phyloP scores from a whole-genome alignment of 1,140 invertebrate genomes.

The Lordiphosa collinella region DNA sequence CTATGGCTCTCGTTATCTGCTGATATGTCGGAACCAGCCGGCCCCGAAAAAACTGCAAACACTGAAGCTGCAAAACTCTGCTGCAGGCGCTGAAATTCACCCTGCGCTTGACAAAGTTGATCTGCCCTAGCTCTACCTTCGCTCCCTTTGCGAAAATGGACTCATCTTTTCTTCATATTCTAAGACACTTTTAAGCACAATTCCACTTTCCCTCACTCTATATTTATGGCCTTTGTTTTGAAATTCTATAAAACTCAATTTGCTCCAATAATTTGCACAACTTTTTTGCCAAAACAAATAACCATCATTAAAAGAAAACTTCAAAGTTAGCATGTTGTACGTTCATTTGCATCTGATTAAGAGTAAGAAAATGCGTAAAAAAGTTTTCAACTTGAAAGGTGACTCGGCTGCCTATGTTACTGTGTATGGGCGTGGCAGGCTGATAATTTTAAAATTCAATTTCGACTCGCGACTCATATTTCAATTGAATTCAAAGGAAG shows the following conservation, averaged over 20 bases:
- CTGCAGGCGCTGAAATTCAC: too few species aligned
- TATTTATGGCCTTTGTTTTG: not conserved
- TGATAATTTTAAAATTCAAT: constrained; percentile 56
- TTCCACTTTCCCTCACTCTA: not conserved
- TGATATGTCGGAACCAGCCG: too few species aligned
- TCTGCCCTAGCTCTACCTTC: too few species aligned
- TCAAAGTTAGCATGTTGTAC: constrained; percentile 15
- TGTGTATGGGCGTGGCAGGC: constrained; percentile 5
- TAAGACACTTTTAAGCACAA: not conserved
- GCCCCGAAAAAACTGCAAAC: too few species aligned
- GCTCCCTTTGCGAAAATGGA: too few species aligned
- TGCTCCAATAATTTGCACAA: constrained; percentile 31
- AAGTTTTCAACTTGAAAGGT: constrained; percentile 8
- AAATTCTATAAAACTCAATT: constrained; percentile 45
- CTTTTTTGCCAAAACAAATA: constrained; percentile 34
- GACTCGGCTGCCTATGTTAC: not conserved
- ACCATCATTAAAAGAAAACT: constrained; percentile 34
- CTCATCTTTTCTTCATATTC: too few species aligned
- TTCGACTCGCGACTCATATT: constrained; percentile 45
- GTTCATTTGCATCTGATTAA: constrained; percentile 63
- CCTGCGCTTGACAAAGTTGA: too few species aligned
- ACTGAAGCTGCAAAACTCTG: too few species aligned
- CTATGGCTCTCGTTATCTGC: too few species aligned
- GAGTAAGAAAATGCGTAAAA: constrained; percentile 24
- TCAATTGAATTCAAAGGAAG: constrained; percentile 32